phyloP scores from a whole-genome alignment of 2,113 vertebrate genomes.

The Eubucco bourcierii region DNA sequence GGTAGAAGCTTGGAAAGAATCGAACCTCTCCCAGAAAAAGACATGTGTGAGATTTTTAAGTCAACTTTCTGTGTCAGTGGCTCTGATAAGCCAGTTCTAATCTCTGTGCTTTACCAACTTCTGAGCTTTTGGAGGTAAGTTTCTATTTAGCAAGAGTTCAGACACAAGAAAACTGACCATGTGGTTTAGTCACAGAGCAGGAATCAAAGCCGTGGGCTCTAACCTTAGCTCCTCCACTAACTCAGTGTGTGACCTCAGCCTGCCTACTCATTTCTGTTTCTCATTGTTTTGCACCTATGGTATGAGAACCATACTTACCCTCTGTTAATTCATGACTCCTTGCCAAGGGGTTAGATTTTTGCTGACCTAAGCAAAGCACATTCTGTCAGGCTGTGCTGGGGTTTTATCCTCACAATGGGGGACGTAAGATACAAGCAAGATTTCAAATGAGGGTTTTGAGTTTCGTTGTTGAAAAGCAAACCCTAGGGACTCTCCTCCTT shows the following conservation, averaged over 20 bases:
- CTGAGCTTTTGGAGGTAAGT: neutral
- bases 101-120: neutral
- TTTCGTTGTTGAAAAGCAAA: constrained; percentile 22
- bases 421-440: neutral
- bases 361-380: neutral
- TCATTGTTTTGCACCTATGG: constrained; percentile 16
- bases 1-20: neutral
- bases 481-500: neutral
- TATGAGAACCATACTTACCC: neutral
- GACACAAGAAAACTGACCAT: neutral
- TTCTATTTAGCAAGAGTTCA: neutral
- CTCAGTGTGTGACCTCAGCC: neutral
- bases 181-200: neutral
- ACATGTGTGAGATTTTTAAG: neutral
- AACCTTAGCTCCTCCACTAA: neutral
- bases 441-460: neutral
- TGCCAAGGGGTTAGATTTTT: constrained; percentile 17
- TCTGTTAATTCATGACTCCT: constrained; percentile 6
- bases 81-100: neutral
- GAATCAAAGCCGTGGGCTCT: neutral
- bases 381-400: neutral
- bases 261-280: constrained; percentile 7
- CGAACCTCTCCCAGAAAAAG: neutral
- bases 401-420: constrained; percentile 17
- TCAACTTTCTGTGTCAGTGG: neutral